A percentile compares a stretch with the other conserved stretches of the same genome.
These are phyloP conservation scores for Malurus cyaneus DNA, from an alignment of 2,113 vertebrate species.

Conservation along the genomic window DNA sequence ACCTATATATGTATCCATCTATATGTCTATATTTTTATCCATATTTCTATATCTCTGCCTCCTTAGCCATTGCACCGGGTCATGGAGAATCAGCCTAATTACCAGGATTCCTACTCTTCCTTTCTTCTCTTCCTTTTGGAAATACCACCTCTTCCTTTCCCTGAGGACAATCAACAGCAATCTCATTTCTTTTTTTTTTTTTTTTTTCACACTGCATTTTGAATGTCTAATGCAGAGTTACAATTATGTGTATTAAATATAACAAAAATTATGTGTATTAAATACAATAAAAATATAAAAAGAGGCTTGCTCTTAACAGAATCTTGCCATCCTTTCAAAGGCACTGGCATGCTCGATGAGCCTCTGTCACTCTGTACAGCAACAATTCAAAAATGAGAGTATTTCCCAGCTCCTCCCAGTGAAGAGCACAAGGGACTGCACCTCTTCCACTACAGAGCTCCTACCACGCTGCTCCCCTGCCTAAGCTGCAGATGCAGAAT, in stretches of 20 bases:
- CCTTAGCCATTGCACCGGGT: neutral
- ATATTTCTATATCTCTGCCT: neutral
- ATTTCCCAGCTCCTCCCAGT: neutral
- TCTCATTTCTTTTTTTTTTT: neutral
- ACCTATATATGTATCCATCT: too few species aligned
- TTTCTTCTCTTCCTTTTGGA: neutral
- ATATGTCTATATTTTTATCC: neutral
- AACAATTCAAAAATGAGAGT: conserved; percentile 47
- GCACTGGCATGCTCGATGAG: neutral
- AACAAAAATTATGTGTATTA: neutral
- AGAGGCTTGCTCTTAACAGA: conserved; percentile 13
- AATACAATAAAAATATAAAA: neutral
- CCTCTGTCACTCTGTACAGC: neutral
- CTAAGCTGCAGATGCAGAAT: conserved; percentile 26
- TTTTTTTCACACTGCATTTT: neutral
- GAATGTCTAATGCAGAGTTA: conserved; percentile 11
- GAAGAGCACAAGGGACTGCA: neutral
- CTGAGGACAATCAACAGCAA: neutral
- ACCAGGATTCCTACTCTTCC: neutral
- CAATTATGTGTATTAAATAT: neutral
- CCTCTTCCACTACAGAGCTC: neutral
- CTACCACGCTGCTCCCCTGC: neutral
- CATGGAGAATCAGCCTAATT: neutral
- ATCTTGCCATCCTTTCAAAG: conserved; percentile 40
- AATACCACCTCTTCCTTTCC: neutral